Conservation (phyloP, 1,140 invertebrate genomes). For the Apis laboriosa region DNA sequence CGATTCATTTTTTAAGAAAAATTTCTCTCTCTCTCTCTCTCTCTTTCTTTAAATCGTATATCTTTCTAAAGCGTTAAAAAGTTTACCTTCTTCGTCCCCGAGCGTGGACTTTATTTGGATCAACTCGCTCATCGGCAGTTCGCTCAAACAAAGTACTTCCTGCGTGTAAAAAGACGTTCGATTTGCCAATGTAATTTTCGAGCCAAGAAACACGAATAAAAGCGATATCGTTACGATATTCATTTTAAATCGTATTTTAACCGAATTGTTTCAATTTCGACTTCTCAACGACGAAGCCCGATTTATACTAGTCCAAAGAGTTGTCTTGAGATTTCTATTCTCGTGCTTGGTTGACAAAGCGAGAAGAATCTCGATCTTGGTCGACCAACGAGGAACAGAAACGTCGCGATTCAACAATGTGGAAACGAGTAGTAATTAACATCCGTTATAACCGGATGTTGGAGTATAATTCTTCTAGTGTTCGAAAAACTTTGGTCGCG, state of each 20-base stretch:
- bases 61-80: not conserved
- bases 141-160: conserved; percentile 81
- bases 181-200: conserved; percentile 16
- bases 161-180: conserved; percentile 65
- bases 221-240: not conserved
- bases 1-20: not conserved
- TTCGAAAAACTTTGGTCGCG: not conserved
- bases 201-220: conserved; percentile 6
- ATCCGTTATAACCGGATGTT: conserved; percentile 51
- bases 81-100: conserved; percentile 57
- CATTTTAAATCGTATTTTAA: not conserved
- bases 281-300: not conserved
- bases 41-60: not conserved
- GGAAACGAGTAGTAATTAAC: conserved; percentile 59
- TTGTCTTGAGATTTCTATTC: conserved; percentile 17
- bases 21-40: too few species aligned
- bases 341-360: conserved; percentile 72
- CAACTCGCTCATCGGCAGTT: conserved; percentile 80
- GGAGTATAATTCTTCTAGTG: conserved; percentile 38
- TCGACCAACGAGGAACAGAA: conserved; percentile 17
- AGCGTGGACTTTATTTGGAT: conserved; percentile 79
- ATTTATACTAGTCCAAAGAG: conserved; percentile 35
- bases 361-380: conserved; percentile 51
- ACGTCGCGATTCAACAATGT: conserved; percentile 25
- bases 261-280: not conserved